Evolutionary conservation across 2,797 vertebrate species (phyloP), one percentile per base, ranked within the genome.

Genomic region (Nannoperca australis): DNA sequence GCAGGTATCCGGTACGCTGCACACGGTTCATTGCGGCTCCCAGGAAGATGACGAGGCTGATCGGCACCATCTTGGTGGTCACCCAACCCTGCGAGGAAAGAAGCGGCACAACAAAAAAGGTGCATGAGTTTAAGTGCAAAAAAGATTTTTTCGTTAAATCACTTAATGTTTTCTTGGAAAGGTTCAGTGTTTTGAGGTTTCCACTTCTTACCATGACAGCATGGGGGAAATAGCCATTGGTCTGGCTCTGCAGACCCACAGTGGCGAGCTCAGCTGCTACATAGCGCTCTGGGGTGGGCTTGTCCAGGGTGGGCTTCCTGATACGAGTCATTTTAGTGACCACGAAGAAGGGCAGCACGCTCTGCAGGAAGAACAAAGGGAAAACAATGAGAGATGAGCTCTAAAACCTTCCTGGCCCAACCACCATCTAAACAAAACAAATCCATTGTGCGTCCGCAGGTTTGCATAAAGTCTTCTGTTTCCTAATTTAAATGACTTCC

Each of bases 291-390:
- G 98, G 92, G 44, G 95, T 96, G 42, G 98, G 98, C 38, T 95
- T 96, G 79, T 94, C 90, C 5, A 97, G 92, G 24, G 96, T 97
- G 9, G 97, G 92, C 78, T 91, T 97, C 90, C 94, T 95, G 90
- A 99, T 95, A 50, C 94, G 96, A 27, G 96, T 93, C 96, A 99
- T 85, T 88, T 99, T 99, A 1, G 98, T 99, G 61, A 88, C 96
- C 75, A 99, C 97, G 0, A 84, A 98, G 91, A 94, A 98, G 0
- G 98, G 98, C 27, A 97, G 90, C 74, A 99, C 96, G 0, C 97
- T 98, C 98, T 99, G 90, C 32, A 89, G 14, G 17, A 7, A n/a
- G 12, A 49, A 0, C n/a, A 4, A 20, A 34, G 2, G 17, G 2
- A n/a, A 5, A 54, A 15, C 2, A 42, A 20, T 0, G 1, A 34